A percentile compares a stretch with the other conserved stretches of the same genome.
These are phyloP conservation scores for Sphenopsis melanotis DNA, from an alignment of 2,797 vertebrate genomes.

Conservation along the genomic window DNA sequence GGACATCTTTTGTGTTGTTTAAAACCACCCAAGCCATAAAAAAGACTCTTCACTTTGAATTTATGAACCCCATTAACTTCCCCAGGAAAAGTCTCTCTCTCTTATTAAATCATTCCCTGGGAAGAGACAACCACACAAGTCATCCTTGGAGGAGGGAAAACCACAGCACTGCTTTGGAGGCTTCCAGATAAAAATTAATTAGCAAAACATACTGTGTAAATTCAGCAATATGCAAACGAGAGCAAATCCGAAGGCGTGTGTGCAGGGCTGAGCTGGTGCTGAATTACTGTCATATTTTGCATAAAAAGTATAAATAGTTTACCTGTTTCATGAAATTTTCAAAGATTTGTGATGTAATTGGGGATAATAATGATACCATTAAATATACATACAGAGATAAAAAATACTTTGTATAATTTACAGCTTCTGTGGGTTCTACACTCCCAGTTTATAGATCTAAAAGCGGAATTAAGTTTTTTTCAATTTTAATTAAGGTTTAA, in stretches of 20 bases:
- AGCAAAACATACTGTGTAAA: constrained; percentile 14
- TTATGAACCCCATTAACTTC: constrained; percentile 25
- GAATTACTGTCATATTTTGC: not conserved
- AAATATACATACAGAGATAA: not conserved
- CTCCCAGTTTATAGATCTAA: not conserved
- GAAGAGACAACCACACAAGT: not conserved
- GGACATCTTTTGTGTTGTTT: not conserved
- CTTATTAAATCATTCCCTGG: constrained; percentile 33
- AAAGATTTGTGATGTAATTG: not conserved
- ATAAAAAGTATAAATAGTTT: constrained; percentile 22
- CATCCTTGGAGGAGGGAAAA: not conserved
- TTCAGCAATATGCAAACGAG: constrained; percentile 47
- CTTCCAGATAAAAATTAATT: constrained; percentile 47
- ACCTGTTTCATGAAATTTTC: constrained; percentile 43
- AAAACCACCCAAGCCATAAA: not conserved
- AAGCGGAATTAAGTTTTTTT: not conserved
- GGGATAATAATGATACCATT: constrained; percentile 7
- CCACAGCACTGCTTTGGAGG: not conserved
- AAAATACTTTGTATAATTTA: constrained; percentile 1
- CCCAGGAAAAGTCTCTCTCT: not conserved
- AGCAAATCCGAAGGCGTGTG: not conserved
- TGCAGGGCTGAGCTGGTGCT: not conserved
- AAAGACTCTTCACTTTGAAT: constrained; percentile 1
- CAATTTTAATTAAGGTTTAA: not conserved
- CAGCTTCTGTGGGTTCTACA: not conserved